These are phyloP conservation scores for Balaeniceps rex DNA, from an alignment of 2,113 vertebrate species.

Conservation along the genomic window DNA sequence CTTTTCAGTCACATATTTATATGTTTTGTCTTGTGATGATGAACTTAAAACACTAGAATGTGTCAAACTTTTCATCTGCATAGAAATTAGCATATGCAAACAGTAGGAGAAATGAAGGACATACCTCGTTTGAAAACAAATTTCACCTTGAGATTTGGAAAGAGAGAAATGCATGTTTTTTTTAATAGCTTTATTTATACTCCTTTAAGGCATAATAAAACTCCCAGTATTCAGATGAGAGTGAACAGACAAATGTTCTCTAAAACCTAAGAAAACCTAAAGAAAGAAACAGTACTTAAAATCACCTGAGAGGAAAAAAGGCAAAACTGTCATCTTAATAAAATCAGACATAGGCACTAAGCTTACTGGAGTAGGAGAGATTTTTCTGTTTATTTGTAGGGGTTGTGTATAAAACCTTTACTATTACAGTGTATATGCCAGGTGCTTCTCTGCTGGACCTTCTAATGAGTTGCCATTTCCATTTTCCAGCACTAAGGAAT, in stretches of 20 bases:
- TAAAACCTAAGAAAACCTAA: not conserved
- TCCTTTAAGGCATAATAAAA: conserved; percentile 16
- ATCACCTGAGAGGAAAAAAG: not conserved
- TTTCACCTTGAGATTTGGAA: conserved; percentile 11
- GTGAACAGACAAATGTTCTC: not conserved
- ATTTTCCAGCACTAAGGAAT: not conserved
- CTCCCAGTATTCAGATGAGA: not conserved
- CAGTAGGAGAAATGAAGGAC: conserved; percentile 8
- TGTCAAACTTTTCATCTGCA: not conserved
- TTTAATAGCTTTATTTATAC: not conserved
- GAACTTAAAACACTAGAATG: not conserved
- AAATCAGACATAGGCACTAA: not conserved
- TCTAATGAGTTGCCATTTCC: not conserved
- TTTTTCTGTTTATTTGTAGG: not conserved
- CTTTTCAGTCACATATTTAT: not conserved
- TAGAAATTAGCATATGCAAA: conserved; percentile 41
- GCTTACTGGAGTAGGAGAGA: not conserved
- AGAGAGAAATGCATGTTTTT: not conserved
- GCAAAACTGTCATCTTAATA: not conserved
- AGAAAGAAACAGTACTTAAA: not conserved
- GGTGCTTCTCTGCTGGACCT: not conserved
- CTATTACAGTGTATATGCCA: not conserved
- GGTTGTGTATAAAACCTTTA: not conserved
- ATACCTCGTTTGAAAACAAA: not conserved
- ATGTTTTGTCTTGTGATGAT: not conserved